These are phyloP conservation scores for Asarcornis scutulata DNA, from an alignment of 2,113 vertebrate species.

Conservation along the genomic window DNA sequence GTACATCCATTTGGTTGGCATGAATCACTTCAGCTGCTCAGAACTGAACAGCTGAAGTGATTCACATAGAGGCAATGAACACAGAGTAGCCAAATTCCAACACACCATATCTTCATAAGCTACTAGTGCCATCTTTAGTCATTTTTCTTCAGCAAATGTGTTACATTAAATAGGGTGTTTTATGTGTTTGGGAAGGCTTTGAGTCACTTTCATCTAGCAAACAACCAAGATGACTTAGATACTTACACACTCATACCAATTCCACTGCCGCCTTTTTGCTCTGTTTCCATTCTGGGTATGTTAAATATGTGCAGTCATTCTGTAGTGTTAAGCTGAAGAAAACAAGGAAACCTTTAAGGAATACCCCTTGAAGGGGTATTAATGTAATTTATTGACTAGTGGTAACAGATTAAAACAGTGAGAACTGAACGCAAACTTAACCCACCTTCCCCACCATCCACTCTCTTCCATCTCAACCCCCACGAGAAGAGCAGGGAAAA, in stretches of 20 bases:
- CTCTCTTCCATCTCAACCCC: too few species aligned
- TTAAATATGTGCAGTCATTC: neutral
- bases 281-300: neutral
- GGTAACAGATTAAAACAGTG: too few species aligned
- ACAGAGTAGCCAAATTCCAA: neutral
- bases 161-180: neutral
- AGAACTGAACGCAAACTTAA: too few species aligned
- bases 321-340: too few species aligned
- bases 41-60: neutral
- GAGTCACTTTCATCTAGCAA: neutral
- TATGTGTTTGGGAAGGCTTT: neutral
- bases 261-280: neutral
- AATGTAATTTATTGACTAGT: too few species aligned
- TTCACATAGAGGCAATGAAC: neutral
- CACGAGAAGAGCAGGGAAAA: too few species aligned
- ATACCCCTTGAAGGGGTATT: too few species aligned
- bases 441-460: too few species aligned
- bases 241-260: rapidly evolving
- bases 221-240: neutral
- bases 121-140: neutral
- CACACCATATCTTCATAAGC: rapidly evolving
- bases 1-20: neutral
- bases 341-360: too few species aligned
- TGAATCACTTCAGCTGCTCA: neutral
- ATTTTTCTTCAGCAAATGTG: neutral